Evolutionary conservation across 2,113 vertebrate species (phyloP).

Genomic region (Cyprinodon tularosa): DNA sequence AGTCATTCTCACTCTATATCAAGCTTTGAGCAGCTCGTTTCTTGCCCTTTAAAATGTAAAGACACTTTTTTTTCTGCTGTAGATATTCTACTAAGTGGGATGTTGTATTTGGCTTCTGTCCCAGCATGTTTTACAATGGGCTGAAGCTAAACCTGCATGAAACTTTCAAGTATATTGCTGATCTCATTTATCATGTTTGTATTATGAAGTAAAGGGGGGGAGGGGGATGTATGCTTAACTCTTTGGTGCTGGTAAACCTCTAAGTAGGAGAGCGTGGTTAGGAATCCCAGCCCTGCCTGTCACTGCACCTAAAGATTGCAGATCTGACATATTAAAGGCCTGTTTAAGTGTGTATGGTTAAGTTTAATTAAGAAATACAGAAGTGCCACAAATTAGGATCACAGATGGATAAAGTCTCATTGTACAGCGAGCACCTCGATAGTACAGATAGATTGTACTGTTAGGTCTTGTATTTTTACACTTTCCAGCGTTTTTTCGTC

Average conservation of each 20-base stretch:
- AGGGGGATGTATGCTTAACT: neutral
- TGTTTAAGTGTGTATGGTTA: neutral
- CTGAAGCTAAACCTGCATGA: conserved; percentile 67
- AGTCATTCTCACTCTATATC: neutral
- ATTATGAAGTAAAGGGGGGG: neutral
- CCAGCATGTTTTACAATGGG: conserved; percentile 67
- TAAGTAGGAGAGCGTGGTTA: no score
- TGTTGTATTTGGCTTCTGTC: conserved; percentile 71
- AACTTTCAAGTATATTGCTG: conserved; percentile 45
- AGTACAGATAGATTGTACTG: neutral
- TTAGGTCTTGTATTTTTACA: no score
- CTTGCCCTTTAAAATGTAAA: conserved; percentile 33
- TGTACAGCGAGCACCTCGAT: neutral
- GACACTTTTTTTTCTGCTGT: conserved; percentile 52
- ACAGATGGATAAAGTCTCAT: neutral
- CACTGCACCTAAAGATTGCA: neutral
- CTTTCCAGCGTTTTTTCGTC: no score
- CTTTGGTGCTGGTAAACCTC: neutral
- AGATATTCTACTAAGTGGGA: conserved; percentile 59
- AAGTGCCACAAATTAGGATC: neutral
- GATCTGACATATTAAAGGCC: neutral
- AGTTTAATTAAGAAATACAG: neutral
- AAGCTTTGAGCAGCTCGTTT: neutral
- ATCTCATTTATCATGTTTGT: conserved; percentile 50
- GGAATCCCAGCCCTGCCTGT: neutral